Conservation (phyloP, 2,888 invertebrate genomes). For the Callinectes sapidus region DNA sequence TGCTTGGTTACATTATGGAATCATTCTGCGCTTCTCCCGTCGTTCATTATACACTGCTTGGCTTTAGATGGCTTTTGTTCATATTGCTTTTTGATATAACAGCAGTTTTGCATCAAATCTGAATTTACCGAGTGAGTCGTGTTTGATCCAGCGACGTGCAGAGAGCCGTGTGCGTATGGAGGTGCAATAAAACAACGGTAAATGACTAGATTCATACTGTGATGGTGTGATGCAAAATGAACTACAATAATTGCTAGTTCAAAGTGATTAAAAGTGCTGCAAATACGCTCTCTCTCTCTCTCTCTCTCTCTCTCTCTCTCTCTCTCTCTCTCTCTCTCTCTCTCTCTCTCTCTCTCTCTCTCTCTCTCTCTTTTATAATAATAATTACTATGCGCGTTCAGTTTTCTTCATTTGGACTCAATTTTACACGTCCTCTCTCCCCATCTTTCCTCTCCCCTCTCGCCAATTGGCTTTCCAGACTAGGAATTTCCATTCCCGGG, state of each 20-base stretch:
- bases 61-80: not conserved
- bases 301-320: constrained; percentile 29
- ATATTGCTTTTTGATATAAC: not conserved
- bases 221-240: not conserved
- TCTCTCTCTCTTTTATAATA: not conserved
- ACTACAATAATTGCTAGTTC: not conserved
- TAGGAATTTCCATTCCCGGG: constrained; percentile 47
- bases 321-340: not conserved
- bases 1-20: not conserved
- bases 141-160: not conserved
- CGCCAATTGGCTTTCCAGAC: constrained; percentile 51
- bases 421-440: constrained; percentile 28
- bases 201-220: not conserved
- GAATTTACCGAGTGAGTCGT: not conserved
- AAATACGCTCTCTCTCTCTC: constrained; percentile 10
- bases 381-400: not conserved
- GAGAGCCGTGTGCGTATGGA: not conserved
- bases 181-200: not conserved
- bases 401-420: constrained; percentile 21
- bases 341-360: constrained; percentile 15
- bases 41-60: not conserved
- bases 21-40: not conserved
- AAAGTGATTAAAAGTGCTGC: not conserved
- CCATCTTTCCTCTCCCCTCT: constrained; percentile 35
- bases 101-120: not conserved